These are phyloP conservation scores for Amphipoea oculea DNA, from an alignment of 2,888 invertebrate species.

Conservation along the genomic window DNA sequence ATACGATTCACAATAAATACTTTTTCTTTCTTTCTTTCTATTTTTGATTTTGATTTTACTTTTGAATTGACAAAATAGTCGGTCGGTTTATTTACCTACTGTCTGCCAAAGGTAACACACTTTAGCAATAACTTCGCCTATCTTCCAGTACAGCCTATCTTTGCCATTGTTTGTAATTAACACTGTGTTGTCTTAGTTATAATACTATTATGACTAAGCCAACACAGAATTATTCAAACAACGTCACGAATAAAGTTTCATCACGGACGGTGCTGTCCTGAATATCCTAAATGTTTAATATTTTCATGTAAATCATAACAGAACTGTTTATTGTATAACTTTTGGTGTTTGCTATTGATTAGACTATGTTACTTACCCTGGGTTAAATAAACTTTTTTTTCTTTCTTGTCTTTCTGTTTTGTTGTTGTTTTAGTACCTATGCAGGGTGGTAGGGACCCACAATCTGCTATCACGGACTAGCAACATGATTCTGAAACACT, in stretches of 20 bases:
- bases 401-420: conserved; percentile 1
- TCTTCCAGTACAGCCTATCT: neutral
- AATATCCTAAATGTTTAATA: conserved; percentile 41
- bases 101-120: neutral
- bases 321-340: conserved; percentile 30
- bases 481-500: neutral
- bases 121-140: neutral
- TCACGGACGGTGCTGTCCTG: conserved; percentile 25
- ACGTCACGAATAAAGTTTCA: conserved; percentile 41
- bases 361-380: neutral
- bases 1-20: no score
- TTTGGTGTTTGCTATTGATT: conserved; percentile 22
- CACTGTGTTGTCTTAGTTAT: no score
- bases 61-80: neutral
- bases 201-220: conserved; percentile 18
- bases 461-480: neutral
- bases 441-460: neutral
- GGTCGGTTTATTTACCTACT: no score
- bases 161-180: conserved; percentile 25
- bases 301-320: conserved; percentile 56
- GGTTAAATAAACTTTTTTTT: no score
- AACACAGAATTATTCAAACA: conserved; percentile 48
- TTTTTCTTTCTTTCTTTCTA: no score
- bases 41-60: no score
- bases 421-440: neutral